Conservation (phyloP, 1,140 invertebrate genomes). For the Calliopsis andreniformis region DNA sequence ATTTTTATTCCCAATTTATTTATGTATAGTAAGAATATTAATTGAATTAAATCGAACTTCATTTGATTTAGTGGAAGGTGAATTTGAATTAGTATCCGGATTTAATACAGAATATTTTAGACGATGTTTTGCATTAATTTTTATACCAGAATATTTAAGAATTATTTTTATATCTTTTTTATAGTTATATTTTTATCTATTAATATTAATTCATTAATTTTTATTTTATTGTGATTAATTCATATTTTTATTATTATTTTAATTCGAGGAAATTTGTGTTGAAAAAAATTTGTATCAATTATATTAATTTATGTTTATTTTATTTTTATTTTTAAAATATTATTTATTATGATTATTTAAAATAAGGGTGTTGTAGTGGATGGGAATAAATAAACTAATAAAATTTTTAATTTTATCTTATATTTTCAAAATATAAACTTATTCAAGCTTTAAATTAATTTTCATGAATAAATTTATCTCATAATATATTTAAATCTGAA, state of each 20-base stretch:
- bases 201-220: conserved; percentile 73
- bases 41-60: conserved; percentile 88
- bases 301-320: conserved; percentile 82
- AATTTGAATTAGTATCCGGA: conserved; percentile 88
- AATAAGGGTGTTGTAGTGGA: too few relatives aligned
- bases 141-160: conserved; percentile 86
- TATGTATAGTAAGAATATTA: conserved; percentile 80
- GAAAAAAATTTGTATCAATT: conserved; percentile 82
- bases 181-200: conserved; percentile 83
- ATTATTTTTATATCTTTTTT: conserved; percentile 86
- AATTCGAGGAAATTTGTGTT: conserved; percentile 82
- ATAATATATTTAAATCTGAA: too few relatives aligned
- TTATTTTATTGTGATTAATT: conserved; percentile 81
- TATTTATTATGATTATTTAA: conserved; percentile 76
- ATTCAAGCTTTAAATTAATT: too few relatives aligned
- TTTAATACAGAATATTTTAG: conserved; percentile 89
- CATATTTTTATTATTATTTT: conserved; percentile 82
- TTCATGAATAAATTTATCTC: too few relatives aligned
- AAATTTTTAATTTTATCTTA: too few relatives aligned
- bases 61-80: conserved; percentile 90
- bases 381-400: too few relatives aligned
- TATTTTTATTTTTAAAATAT: conserved; percentile 80
- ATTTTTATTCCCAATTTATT: not conserved
- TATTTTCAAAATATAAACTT: too few relatives aligned
- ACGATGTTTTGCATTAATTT: conserved; percentile 87